Base-by-base conservation (phyloP, 2,888 invertebrate species). In the Tachina fera region DNA sequence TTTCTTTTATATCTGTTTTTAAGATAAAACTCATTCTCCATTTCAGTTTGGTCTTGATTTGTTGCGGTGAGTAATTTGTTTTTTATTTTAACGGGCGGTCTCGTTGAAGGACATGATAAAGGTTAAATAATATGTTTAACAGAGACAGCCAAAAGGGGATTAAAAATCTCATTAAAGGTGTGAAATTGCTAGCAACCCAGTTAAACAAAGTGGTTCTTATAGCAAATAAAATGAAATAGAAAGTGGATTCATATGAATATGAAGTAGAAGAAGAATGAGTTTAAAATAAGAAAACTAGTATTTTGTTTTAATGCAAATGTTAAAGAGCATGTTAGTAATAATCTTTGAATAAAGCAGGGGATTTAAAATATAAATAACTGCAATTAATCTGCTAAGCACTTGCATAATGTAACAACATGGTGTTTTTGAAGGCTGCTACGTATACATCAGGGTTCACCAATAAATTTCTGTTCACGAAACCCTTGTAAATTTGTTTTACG, bases 1-100 rank as follows among this genome's bases (percentile, higher is more conserved):
- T 58, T 80, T 74, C 74, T 58, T 77, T 83, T 72, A 80, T 63
- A 76, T 86, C 86, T 76, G 49, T 11, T 68, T 83, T 76, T 22
- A 13, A 74, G 83, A 83, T 83, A 79, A 80, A 75, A 71, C n/a
- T 41, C n/a, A 31, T 53, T 71, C 49, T 47, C n/a, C 45, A 47
- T 31, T 61, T 68, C 31, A 61, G 51, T 61, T 71, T n/a, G 43
- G 72, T 72, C 68, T 78, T 78, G 72, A 83, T 83, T 78, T 83
- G 83, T 83, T 83, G 78, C 58, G 83, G 65, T 71, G 58, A 51
- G 60, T 61, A 83, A 83, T 72, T 67, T 78, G 67, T 31, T 76
- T 45, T 22, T 71, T 45, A n/a, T 71, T n/a, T 71, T 63, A 47
- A 41, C 47, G 45, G 43, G 22, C 39, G 53, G 65, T 67, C 65